Conservation (phyloP, 2,888 invertebrate genomes). For the Bombylius discolor region DNA sequence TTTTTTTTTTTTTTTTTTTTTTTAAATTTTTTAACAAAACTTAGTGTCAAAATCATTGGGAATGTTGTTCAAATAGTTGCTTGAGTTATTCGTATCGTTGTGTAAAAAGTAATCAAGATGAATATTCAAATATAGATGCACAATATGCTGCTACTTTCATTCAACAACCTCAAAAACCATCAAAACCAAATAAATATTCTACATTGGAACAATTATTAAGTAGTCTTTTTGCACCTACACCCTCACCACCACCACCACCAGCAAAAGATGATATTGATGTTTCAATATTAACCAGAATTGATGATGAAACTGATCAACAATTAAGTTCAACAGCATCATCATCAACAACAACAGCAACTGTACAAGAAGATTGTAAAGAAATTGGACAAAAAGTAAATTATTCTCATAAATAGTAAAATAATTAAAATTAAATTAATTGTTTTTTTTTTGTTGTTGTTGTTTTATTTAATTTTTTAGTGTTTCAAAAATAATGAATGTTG, state of each 20-base stretch:
- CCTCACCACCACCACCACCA: background rate
- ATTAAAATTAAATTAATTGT: no score
- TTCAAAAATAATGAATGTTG: slow-evolving; percentile 25
- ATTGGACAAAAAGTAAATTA: slow-evolving; percentile 8
- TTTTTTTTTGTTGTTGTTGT: no score
- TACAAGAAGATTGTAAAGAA: background rate
- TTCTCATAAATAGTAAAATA: no score
- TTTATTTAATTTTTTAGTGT: slow-evolving; percentile 21
- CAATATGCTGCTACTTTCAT: no score
- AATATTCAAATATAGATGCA: background rate
- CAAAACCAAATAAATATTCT: background rate
- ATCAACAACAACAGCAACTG: background rate
- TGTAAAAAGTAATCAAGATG: slow-evolving; percentile 11
- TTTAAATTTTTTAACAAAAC: background rate
- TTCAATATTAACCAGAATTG: no score
- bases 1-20: no score
- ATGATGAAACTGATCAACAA: background rate
- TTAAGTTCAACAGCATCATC: background rate
- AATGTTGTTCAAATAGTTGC: slow-evolving; percentile 31
- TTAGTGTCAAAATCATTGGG: slow-evolving; percentile 29
- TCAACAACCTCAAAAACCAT: no score
- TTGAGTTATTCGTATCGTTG: slow-evolving; percentile 25
- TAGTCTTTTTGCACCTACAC: slow-evolving; percentile 6
- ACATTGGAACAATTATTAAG: slow-evolving; percentile 3
- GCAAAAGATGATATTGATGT: no score